Evolutionary conservation across 1,140 invertebrate genomes (phyloP), one percentile per base, ranked within the genome.

Genomic region (Temnothorax longispinosus): DNA sequence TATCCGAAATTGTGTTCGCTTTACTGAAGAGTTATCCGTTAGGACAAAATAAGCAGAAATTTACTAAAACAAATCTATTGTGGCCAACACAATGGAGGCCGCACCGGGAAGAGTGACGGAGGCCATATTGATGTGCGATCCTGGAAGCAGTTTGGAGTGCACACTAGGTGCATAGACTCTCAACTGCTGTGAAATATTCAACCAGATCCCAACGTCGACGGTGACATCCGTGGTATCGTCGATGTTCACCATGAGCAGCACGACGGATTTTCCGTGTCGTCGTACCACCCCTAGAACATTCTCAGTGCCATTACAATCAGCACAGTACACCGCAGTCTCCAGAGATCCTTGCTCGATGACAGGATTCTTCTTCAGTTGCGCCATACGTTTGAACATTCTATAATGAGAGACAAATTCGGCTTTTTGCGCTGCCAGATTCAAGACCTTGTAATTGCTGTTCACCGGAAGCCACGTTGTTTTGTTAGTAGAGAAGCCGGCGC

Each of bases 381-480:
- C 88, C 4, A 97, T 78, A 1, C 91, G 86, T 54, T 96, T 95
- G 88, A 96, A 97, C 2, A 96, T 92, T 38, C 94, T 93, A 35
- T 96, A 96, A 71, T 96, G 96, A 38, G 96, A 96, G 4, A 89
- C 72, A 0, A 47, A 18, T 0, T 89, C 84, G 27, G 27, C 2
- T 3, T n/a, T 80, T 88, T 96, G 94, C 0, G 76, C 71, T 13
- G 90, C 89, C 7, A 96, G 89, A 89, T 97, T 97, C 5, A 97
- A 91, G 0, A 65, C 93, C 18, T 86, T 93, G 84, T 96, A 97
- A 87, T 96, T 96, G 0, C 92, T 56, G 88, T 96, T 93, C 0
- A 97, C 95, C 0, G 97, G 96, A 3, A 97, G 91, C 97, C 97
- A 97, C 0, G 35, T 62, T 0, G 96, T 96, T 15, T 87, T 93